phyloP scores from a whole-genome alignment of 2,113 vertebrate species.

The Platichthys flesus region DNA sequence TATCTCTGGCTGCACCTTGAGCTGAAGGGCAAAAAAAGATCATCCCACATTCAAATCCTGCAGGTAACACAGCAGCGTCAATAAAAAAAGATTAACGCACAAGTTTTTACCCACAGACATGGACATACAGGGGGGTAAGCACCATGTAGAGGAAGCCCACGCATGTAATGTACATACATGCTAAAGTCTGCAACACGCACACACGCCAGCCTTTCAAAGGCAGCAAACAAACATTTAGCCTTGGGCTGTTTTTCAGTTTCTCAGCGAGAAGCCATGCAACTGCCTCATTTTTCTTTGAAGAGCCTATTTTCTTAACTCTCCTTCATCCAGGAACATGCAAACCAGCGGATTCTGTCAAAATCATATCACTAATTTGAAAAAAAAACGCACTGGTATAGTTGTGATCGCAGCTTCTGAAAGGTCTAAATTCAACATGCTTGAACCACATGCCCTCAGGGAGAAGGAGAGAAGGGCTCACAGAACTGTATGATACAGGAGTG shows the following conservation, averaged over 20 bases:
- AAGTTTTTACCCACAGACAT: constrained; percentile 41
- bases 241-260: constrained; percentile 45
- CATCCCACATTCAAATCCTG: constrained; percentile 64
- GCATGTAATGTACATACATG: constrained; percentile 12
- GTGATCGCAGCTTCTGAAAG: neutral
- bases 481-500: constrained; percentile 8
- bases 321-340: constrained; percentile 13
- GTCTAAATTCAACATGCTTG: constrained; percentile 22
- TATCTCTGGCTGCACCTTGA: constrained; percentile 70
- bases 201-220: constrained; percentile 31
- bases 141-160: constrained; percentile 23
- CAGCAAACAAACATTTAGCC: constrained; percentile 43
- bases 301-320: constrained; percentile 17
- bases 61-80: constrained; percentile 47
- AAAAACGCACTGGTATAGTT: neutral
- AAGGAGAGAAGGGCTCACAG: constrained; percentile 1
- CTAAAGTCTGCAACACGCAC: neutral
- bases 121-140: neutral
- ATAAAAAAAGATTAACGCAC: constrained; percentile 57
- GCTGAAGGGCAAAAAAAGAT: constrained; percentile 65
- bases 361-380: neutral
- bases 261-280: constrained; percentile 15
- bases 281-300: constrained; percentile 25
- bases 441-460: neutral
- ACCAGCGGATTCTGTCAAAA: constrained; percentile 11